A percentile compares a stretch with the other conserved stretches of the same genome.
These are phyloP conservation scores for Tineola bisselliella DNA, from an alignment of 2,888 invertebrate species.

Conservation along the genomic window DNA sequence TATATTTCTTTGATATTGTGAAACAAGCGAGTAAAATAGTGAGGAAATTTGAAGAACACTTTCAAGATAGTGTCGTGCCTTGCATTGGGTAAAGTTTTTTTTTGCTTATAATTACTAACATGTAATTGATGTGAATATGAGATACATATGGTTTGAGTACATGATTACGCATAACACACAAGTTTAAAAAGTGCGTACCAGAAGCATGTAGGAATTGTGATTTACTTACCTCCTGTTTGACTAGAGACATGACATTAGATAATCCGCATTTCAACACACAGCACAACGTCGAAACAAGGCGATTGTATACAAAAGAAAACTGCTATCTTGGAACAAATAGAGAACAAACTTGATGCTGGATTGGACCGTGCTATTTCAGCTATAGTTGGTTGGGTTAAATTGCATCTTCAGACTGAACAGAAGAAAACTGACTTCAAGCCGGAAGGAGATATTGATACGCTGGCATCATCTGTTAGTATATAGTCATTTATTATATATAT, in stretches of 20 bases:
- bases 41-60: slow-evolving; percentile 92
- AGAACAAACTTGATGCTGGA: slow-evolving; percentile 90
- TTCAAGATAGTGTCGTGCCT: slow-evolving; percentile 88
- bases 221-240: too few relatives aligned
- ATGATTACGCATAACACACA: too few relatives aligned
- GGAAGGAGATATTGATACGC: slow-evolving; percentile 85
- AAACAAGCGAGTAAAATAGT: slow-evolving; percentile 94
- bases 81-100: slow-evolving; percentile 77
- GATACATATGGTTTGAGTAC: too few relatives aligned
- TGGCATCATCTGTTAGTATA: slow-evolving; percentile 73
- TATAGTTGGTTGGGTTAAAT: slow-evolving; percentile 89
- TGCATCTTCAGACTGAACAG: slow-evolving; percentile 91
- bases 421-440: slow-evolving; percentile 95
- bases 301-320: slow-evolving; percentile 90
- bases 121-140: too few relatives aligned
- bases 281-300: slow-evolving; percentile 87
- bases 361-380: slow-evolving; percentile 87
- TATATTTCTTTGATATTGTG: slow-evolving; percentile 93
- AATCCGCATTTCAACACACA: too few relatives aligned
- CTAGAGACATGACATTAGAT: too few relatives aligned
- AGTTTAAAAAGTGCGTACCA: too few relatives aligned
- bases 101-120: too few relatives aligned
- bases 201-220: too few relatives aligned
- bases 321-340: slow-evolving; percentile 85
- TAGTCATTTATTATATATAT: too few relatives aligned